Percentiles rank a stretch among this genome's conserved stretches.
Conservation (phyloP, 2,888 invertebrate genomes). For the Heteropelma amictum region DNA sequence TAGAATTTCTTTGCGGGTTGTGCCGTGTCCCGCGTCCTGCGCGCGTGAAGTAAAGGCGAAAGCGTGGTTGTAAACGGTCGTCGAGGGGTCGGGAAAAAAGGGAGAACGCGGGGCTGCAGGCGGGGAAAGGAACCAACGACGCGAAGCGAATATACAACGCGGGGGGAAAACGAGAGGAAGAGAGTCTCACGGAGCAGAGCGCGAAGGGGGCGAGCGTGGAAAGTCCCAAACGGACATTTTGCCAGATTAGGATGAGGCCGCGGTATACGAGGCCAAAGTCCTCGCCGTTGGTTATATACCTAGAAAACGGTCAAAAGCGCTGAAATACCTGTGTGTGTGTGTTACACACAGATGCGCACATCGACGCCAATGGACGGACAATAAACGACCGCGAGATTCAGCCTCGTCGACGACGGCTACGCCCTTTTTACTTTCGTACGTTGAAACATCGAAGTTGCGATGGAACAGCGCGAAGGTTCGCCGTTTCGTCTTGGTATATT, state of each 20-base stretch:
- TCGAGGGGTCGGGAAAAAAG: conserved; percentile 26
- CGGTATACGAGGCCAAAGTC: conserved; percentile 47
- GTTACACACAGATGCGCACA: too few species aligned
- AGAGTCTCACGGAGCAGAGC: conserved; percentile 19
- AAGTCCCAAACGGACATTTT: conserved; percentile 41
- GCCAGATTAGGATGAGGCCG: conserved; percentile 55
- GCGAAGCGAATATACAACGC: conserved; percentile 25
- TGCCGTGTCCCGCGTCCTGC: conserved; percentile 16
- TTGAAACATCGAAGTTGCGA: conserved; percentile 6
- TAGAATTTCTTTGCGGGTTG: conserved; percentile 41
- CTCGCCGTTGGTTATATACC: conserved; percentile 37
- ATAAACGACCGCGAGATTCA: too few species aligned
- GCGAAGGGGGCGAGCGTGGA: conserved; percentile 30
- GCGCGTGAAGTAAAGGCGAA: conserved; percentile 47
- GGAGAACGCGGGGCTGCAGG: neutral
- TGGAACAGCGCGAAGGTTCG: conserved; percentile 14
- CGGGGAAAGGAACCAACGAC: conserved; percentile 12
- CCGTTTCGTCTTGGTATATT: conserved; percentile 26
- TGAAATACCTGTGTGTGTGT: conserved; percentile 13
- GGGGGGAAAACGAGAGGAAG: neutral
- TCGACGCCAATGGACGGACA: too few species aligned
- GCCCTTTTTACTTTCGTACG: neutral
- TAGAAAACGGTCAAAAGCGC: conserved; percentile 52
- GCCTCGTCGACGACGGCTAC: neutral
- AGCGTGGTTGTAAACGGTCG: conserved; percentile 45